These are phyloP conservation scores for Trachelus iudaicus DNA, from an alignment of 2,888 invertebrate genomes.

Conservation along the genomic window DNA sequence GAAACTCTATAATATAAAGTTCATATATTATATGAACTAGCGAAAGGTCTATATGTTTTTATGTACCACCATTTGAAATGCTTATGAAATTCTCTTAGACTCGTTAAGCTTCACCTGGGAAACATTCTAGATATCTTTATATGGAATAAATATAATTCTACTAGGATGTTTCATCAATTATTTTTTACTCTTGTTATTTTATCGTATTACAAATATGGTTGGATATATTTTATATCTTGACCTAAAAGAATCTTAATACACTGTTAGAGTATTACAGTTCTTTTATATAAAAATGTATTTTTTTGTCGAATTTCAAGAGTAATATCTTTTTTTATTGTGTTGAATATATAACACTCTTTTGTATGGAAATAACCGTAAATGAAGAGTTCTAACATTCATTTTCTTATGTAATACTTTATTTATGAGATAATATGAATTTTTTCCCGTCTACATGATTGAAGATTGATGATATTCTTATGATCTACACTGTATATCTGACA, in stretches of 20 bases:
- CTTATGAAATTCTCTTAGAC: background rate
- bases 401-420: background rate
- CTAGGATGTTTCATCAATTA: background rate
- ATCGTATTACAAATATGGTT: background rate
- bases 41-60: background rate
- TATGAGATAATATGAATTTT: background rate
- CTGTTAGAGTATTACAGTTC: background rate
- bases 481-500: background rate
- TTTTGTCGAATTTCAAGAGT: background rate
- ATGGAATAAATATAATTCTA: background rate
- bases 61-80: background rate
- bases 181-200: background rate
- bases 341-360: background rate
- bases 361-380: background rate
- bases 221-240: background rate
- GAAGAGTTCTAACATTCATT: background rate
- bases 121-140: background rate
- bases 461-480: background rate
- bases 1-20: background rate
- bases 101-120: background rate
- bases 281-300: background rate
- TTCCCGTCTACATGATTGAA: background rate
- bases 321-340: background rate
- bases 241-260: background rate
- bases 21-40: background rate